A percentile compares a stretch with the other conserved stretches of the same genome.
Evolutionary conservation across 2,888 invertebrate genomes (phyloP).

Genomic region (Andrena hattorfiana): DNA sequence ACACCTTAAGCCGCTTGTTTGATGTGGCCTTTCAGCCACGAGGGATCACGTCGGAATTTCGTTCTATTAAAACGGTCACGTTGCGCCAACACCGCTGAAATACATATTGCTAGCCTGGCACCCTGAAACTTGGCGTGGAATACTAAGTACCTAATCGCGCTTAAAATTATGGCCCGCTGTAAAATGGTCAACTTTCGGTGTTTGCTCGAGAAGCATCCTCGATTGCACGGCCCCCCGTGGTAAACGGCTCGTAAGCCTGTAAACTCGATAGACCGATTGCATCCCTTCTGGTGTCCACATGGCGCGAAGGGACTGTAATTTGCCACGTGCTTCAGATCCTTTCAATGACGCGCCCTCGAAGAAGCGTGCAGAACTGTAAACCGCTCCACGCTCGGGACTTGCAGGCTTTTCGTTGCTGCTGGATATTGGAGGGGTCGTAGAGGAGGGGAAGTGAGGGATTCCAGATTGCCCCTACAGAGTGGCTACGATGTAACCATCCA

Average conservation of each 20-base stretch:
- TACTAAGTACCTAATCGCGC: background rate
- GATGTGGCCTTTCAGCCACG: background rate
- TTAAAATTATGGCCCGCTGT: constrained; percentile 3
- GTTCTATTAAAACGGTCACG: constrained; percentile 7
- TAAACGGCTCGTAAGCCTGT: constrained; percentile 15
- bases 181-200: constrained; percentile 12
- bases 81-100: constrained; percentile 3
- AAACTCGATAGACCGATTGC: background rate
- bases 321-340: constrained; percentile 23
- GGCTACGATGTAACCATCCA: no score
- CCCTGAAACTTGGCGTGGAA: background rate
- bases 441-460: background rate
- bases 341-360: background rate
- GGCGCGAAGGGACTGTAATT: background rate
- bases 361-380: background rate
- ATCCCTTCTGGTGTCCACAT: background rate
- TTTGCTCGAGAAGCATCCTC: background rate
- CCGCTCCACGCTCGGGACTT: background rate
- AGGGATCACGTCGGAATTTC: constrained; percentile 13
- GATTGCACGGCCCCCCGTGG: background rate
- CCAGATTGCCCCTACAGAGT: background rate
- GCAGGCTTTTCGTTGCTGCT: background rate
- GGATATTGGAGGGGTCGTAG: background rate
- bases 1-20: background rate
- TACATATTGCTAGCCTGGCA: constrained; percentile 3